Conservation (phyloP, 2,888 invertebrate genomes). For the Apodemia zela region DNA sequence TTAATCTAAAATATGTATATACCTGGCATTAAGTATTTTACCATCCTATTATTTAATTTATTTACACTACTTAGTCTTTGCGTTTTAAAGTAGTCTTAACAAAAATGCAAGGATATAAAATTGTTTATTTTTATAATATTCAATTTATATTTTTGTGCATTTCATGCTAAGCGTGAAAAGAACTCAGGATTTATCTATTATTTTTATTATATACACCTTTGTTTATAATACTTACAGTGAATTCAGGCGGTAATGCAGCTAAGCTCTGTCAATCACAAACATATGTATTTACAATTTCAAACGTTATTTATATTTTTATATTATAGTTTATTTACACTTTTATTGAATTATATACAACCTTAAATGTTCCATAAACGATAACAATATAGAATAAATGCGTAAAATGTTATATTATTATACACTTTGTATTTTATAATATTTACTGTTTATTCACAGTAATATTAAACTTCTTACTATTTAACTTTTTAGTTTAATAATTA, state of each 20-base stretch:
- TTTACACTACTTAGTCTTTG: no score
- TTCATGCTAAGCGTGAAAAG: background rate
- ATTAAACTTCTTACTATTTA: no score
- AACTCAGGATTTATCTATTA: background rate
- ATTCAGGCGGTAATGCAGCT: conserved; percentile 89
- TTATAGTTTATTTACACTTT: conserved; percentile 17
- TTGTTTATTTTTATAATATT: background rate
- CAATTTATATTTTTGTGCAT: background rate
- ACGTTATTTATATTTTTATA: conserved; percentile 23
- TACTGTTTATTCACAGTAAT: no score
- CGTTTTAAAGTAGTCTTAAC: no score
- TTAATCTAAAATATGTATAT: no score
- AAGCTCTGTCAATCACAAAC: conserved; percentile 87
- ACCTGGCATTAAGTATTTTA: no score
- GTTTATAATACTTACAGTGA: conserved; percentile 85
- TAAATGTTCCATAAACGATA: conserved; percentile 8
- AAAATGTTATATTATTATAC: no score
- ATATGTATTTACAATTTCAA: conserved; percentile 66
- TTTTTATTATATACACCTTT: conserved; percentile 14
- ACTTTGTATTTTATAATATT: no score
- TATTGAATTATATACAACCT: conserved; percentile 43
- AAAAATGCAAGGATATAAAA: no score
- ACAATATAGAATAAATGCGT: background rate
- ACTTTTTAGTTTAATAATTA: no score
- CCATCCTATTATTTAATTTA: no score